These are phyloP conservation scores for Aramus guarauna DNA, from an alignment of 2,113 vertebrate genomes.

Conservation along the genomic window DNA sequence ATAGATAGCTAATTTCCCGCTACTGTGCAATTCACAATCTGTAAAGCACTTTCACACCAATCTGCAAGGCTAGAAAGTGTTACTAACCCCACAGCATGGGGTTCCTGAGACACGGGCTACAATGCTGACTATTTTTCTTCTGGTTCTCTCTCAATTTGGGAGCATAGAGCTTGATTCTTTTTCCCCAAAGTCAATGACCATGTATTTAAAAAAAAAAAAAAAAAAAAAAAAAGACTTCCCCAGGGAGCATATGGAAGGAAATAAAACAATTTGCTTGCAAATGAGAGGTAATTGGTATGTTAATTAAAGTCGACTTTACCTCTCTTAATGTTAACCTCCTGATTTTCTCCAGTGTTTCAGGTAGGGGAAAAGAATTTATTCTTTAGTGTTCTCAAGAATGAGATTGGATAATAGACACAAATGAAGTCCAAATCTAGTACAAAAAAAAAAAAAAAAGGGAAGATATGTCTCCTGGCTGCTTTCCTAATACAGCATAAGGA, in stretches of 20 bases:
- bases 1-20: neutral
- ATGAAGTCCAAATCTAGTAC: slow-evolving; percentile 77
- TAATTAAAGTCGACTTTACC: slow-evolving; percentile 76
- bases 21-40: neutral
- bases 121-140: neutral
- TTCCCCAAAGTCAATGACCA: neutral
- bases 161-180: neutral
- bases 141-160: neutral
- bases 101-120: neutral
- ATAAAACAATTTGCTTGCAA: slow-evolving; percentile 74
- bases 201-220: slow-evolving; percentile 7
- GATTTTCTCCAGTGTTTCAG: slow-evolving; percentile 77
- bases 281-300: slow-evolving; percentile 77
- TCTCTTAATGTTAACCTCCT: slow-evolving; percentile 78
- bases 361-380: slow-evolving; percentile 70
- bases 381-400: slow-evolving; percentile 74
- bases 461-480: slow-evolving; percentile 72
- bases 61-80: neutral
- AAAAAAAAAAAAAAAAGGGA: slow-evolving; percentile 67
- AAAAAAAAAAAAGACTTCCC: slow-evolving; percentile 12
- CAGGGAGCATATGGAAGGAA: slow-evolving; percentile 62
- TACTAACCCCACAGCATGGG: neutral
- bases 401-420: slow-evolving; percentile 78
- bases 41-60: neutral
- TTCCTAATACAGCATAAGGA: slow-evolving; percentile 61